Conservation (phyloP, 1,140 invertebrate species). For the Drosophila sturtevanti region DNA sequence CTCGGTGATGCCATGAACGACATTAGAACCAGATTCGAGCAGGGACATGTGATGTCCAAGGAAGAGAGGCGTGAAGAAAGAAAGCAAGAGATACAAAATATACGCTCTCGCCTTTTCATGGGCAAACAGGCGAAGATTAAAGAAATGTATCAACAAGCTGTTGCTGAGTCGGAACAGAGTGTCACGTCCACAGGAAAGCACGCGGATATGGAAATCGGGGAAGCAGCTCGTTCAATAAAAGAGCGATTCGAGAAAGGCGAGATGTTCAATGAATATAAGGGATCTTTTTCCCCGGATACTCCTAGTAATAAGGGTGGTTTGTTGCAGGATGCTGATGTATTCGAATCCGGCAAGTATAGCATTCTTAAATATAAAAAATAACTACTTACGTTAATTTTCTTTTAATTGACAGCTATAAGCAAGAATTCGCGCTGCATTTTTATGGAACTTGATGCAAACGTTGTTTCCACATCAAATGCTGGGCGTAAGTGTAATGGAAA, state of each 20-base stretch:
- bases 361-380: neutral
- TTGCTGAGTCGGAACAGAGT: constrained; percentile 89
- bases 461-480: constrained; percentile 69
- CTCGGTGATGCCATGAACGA: constrained; percentile 92
- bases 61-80: constrained; percentile 90
- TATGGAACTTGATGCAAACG: constrained; percentile 91
- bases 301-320: constrained; percentile 10
- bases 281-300: neutral
- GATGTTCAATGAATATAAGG: constrained; percentile 83
- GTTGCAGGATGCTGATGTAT: constrained; percentile 89
- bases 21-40: constrained; percentile 91
- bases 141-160: constrained; percentile 95
- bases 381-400: neutral
- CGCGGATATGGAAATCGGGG: constrained; percentile 85
- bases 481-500: neutral
- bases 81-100: constrained; percentile 94
- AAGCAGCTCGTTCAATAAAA: constrained; percentile 89
- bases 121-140: constrained; percentile 95
- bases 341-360: constrained; percentile 88
- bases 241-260: constrained; percentile 91
- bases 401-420: constrained; percentile 87
- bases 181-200: constrained; percentile 86
- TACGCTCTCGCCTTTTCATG: constrained; percentile 92
- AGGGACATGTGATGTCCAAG: constrained; percentile 85
- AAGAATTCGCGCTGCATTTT: constrained; percentile 94